A percentile compares a stretch with the other conserved stretches of the same genome.
Evolutionary conservation across 2,797 vertebrate genomes (phyloP).

Genomic region (Helostoma temminkii): DNA sequence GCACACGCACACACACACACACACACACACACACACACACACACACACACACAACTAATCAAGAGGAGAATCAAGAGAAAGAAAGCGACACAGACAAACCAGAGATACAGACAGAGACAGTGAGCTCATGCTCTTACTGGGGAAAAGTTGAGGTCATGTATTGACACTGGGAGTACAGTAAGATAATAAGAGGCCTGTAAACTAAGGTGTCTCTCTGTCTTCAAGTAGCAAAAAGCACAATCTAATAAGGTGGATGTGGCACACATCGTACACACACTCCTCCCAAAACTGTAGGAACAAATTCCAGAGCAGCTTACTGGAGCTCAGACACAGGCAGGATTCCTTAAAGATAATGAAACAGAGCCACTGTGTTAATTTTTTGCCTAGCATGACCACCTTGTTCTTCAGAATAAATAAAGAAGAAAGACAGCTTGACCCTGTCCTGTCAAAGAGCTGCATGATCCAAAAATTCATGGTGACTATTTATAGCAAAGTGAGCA

Average conservation of each 20-base stretch:
- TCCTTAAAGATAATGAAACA: slow-evolving; percentile 67
- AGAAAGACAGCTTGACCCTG: slow-evolving; percentile 61
- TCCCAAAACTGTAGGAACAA: slow-evolving; percentile 29
- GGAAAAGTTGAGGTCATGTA: not conserved
- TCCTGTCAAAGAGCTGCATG: slow-evolving; percentile 31
- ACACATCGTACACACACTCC: slow-evolving; percentile 13
- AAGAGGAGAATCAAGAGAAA: not conserved
- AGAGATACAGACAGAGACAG: not conserved
- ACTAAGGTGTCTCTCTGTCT: slow-evolving; percentile 15
- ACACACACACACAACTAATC: slow-evolving; percentile 8
- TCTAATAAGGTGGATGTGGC: not conserved
- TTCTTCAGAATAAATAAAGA: slow-evolving; percentile 54
- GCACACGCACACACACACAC: slow-evolving; percentile 38
- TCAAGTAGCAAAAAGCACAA: slow-evolving; percentile 21
- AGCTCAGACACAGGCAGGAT: slow-evolving; percentile 68
- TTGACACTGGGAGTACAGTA: slow-evolving; percentile 7
- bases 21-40: slow-evolving; percentile 1
- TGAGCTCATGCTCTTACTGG: slow-evolving; percentile 1
- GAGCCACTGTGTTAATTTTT: slow-evolving; percentile 60
- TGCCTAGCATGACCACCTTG: slow-evolving; percentile 38
- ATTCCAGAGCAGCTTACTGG: slow-evolving; percentile 69
- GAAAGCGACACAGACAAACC: not conserved
- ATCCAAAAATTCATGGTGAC: slow-evolving; percentile 33
- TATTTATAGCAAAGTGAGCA: slow-evolving; percentile 20
- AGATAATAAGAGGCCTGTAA: slow-evolving; percentile 15